Percentiles rank a stretch among this genome's conserved stretches.
phyloP scores from a whole-genome alignment of 2,888 invertebrate species.

The Neoscelio sp. region DNA sequence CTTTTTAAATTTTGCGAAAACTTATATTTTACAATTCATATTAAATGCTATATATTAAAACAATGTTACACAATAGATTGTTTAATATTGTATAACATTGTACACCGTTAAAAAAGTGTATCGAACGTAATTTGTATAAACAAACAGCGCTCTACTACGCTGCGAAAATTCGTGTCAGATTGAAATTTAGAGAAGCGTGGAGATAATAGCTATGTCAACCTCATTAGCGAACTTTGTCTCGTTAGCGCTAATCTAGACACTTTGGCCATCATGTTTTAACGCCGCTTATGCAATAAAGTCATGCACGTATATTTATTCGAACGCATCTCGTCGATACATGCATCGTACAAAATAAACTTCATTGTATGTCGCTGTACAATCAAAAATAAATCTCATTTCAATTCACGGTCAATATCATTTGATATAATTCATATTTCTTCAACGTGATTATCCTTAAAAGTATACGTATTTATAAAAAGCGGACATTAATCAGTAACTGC shows the following conservation, averaged over 20 bases:
- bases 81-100: no score
- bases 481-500: constrained; percentile 11
- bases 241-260: constrained; percentile 56
- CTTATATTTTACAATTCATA: no score
- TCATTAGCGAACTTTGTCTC: constrained; percentile 61
- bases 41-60: no score
- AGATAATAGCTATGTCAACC: constrained; percentile 52
- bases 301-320: constrained; percentile 6
- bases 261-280: constrained; percentile 49
- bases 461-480: constrained; percentile 20
- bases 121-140: neutral
- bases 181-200: constrained; percentile 14
- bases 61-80: no score
- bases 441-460: constrained; percentile 8
- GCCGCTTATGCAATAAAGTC: constrained; percentile 41
- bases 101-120: no score
- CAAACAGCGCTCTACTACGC: neutral
- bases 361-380: no score
- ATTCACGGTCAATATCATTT: constrained; percentile 58
- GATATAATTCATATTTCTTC: constrained; percentile 25
- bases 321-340: no score
- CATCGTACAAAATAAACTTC: constrained; percentile 30
- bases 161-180: constrained; percentile 11
- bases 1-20: no score
- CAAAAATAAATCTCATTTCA: constrained; percentile 39